Evolutionary conservation across 2,797 vertebrate species (phyloP), one percentile per base, ranked within the genome.

Genomic region (Rhynchotus rufescens): DNA sequence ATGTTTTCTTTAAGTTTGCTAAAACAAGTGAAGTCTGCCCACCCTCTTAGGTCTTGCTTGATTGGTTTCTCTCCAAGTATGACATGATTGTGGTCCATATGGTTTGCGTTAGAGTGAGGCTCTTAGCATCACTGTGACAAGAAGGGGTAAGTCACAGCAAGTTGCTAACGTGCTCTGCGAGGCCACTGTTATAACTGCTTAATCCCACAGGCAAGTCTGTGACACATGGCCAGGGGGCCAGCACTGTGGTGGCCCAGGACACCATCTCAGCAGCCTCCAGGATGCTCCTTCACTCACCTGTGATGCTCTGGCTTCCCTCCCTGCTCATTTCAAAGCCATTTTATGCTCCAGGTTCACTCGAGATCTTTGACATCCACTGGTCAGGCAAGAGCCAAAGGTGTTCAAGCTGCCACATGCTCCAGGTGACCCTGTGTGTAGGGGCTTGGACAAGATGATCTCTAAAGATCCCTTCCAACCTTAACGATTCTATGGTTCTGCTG

Each of bases 41-140:
- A 98, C 98, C 97, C 98, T 98, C 98, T 98, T 95, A 97, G 98
- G 98, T 97, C 98, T 97, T 98, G 98, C 98, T 98, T 89, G 97
- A 98, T 98, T 98, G 98, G 98, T 98, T 97, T 96, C 95, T 92
- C 93, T 98, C 99, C 99, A 99, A 99, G 97, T 99, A 98, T 98
- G 98, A 99, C 98, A 98, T 98, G 98, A 98, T 98, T 97, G 94
- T 97, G 96, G 96, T 95, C 89, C 98, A 98, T 98, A 97, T 99
- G 99, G 98, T 98, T 99, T 95, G 92, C 98, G 97, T 99, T 98
- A 99, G 98, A 98, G 98, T 79, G 98, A 98, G 98, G 98, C 97
- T 89, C 98, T 98, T 98, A 98, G 98, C 98, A 96, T 96, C 97
- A 98, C 98, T 97, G 96, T 82, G 96, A 97, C 96, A 92, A 75